Base-by-base conservation (phyloP, 2,888 invertebrate genomes). In the Oscheius sp. region DNA sequence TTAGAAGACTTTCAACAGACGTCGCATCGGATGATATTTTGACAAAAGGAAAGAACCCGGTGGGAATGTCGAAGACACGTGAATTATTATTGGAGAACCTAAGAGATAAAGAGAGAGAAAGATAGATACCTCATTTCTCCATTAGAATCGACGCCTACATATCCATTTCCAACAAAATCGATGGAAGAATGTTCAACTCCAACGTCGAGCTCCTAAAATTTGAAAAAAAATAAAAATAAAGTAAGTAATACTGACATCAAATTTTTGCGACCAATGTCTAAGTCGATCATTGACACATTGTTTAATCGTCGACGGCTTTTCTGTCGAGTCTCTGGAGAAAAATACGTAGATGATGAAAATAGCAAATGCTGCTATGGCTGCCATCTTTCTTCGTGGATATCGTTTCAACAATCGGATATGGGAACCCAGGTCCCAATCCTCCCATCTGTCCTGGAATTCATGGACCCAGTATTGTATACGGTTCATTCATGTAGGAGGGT, bases 91-190 rank as follows among this genome's bases (percentile, higher is more conserved):
- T 47, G 2, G 69, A 32, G 20, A 69, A 57, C 32, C 69, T 68
- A 38, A 24, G 44, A n/a, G n/a, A n/a, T 4, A 22, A 22, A n/a
- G 17, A 41, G 2, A 38, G 14, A 12, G 44, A 22, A 64, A 2
- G 26, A 3, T 41, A 28, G 6, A 41, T 14, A 36, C 41, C 74
- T 57, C 30, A 77, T 32, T 41, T 77, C 72, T 4, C 75, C 75
- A 20, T 65, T 59, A 6, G 73, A 70, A 68, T 81, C 81, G 9
- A 83, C 72, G 9, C 81, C 82, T 24, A 83, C 66, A 44, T 74
- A 77, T 22, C 83, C 83, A 62, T 83, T 83, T 12, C 83, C 83
- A 26, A 80, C 70, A 66, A 83, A 83, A n/a, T 77, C 64, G 2
- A 82, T 72, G 6, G 73, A 59, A 17, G 70, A 67, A 12, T 72